phyloP scores from a whole-genome alignment of 2,888 invertebrate species.

The Spicauda simplicius region DNA sequence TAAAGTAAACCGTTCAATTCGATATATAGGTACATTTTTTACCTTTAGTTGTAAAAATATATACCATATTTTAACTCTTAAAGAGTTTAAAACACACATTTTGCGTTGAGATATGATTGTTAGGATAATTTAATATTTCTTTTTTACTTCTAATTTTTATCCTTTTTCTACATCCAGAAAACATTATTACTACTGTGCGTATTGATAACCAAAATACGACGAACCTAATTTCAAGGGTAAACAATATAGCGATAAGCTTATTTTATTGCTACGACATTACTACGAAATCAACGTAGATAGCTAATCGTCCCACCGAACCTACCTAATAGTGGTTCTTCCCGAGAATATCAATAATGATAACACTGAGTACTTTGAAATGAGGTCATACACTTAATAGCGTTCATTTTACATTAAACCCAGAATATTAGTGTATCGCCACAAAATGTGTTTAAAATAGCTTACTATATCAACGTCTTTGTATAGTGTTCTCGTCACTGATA shows the following conservation, averaged over 20 bases:
- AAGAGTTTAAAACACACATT: too few relatives aligned
- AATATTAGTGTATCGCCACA: neutral
- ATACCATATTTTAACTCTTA: too few relatives aligned
- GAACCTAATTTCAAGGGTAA: neutral
- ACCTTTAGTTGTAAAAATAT: too few relatives aligned
- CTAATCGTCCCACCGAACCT: neutral
- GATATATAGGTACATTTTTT: too few relatives aligned
- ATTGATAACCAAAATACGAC: neutral
- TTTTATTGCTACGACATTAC: neutral
- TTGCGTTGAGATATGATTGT: too few relatives aligned
- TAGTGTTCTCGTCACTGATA: neutral
- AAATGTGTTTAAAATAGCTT: conserved; percentile 1
- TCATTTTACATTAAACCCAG: conserved; percentile 6
- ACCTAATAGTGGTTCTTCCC: neutral
- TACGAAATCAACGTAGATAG: neutral
- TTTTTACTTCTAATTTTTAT: neutral
- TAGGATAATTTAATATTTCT: too few relatives aligned
- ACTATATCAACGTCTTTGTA: neutral
- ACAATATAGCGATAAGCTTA: neutral
- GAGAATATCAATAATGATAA: conserved; percentile 47
- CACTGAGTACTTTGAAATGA: conserved; percentile 59
- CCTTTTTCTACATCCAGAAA: neutral
- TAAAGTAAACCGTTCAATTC: neutral
- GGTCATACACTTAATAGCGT: conserved; percentile 51
- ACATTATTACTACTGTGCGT: neutral